phyloP scores from a whole-genome alignment of 2,797 vertebrate species.

The Todus mexicanus region DNA sequence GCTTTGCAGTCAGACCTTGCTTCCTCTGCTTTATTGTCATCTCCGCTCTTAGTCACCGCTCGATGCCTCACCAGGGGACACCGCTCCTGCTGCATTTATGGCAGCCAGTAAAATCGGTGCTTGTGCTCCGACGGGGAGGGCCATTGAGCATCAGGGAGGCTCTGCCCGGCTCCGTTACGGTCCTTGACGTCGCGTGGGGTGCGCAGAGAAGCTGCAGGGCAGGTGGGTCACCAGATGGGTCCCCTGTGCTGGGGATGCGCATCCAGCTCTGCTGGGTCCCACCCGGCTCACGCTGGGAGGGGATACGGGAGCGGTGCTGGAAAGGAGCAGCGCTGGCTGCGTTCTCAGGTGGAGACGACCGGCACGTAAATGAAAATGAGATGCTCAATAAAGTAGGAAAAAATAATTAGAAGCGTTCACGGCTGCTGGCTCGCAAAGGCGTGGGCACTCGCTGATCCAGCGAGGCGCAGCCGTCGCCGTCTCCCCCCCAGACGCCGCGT shows the following conservation, averaged over 20 bases:
- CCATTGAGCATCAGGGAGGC: neutral
- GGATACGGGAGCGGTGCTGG: neutral
- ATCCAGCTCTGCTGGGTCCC: neutral
- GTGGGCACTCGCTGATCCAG: neutral
- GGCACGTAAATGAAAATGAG: neutral
- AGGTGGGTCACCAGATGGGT: neutral
- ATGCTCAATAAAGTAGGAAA: slow-evolving; percentile 23
- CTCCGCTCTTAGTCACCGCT: slow-evolving; percentile 63
- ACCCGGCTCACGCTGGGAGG: neutral
- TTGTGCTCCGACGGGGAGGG: neutral
- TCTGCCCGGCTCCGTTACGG: neutral
- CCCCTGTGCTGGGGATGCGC: neutral
- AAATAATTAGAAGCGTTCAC: slow-evolving; percentile 27
- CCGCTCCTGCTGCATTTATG: slow-evolving; percentile 58
- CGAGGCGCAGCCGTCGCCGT: neutral
- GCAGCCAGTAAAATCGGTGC: slow-evolving; percentile 27
- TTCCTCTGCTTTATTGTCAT: slow-evolving; percentile 58
- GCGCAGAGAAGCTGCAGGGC: neutral
- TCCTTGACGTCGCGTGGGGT: neutral
- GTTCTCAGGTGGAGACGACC: neutral
- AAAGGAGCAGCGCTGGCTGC: neutral
- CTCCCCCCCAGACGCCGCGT: neutral
- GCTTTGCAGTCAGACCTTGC: slow-evolving; percentile 61
- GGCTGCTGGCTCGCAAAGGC: neutral
- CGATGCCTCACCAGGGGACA: slow-evolving; percentile 64